Base-by-base conservation (phyloP, 2,797 vertebrate species). In the Orientallactaga sibirica region DNA sequence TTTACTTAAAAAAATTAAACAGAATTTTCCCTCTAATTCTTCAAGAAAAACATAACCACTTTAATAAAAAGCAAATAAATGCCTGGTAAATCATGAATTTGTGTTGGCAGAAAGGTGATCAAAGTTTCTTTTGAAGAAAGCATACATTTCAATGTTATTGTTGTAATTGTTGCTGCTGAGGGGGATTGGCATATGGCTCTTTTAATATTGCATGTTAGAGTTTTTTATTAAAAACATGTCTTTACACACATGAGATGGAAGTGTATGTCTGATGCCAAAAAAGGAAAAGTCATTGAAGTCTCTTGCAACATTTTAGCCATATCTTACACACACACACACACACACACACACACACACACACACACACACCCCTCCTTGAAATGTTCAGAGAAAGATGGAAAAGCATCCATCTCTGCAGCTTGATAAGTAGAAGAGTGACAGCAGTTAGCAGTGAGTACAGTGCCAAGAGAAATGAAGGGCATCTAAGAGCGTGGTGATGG, bases 201-300 rank as follows among this genome's bases (percentile, higher is more conserved):
- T 89, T 92, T 96, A 88, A 95, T 92, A 92, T 75, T 94, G 85
- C 86, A 84, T 64, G 85, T 91, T 90, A 58, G 33, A 91, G 41
- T 78, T 95, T 48, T 92, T 95, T 68, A 70, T 22, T 37, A 77
- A 93, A 68, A 83, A 78, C 61, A 8, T 33, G 78, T 81, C 70
- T 78, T 96, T 89, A 80, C 62, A 88, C 58, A 43, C 67, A 73
- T 68, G 48, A 74, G 87, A 78, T 74, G 61, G 61, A 15, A 81
- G 58, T 78, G 29, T 81, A 37, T 81, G 73, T 85, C 37, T 55
- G 75, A 88, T 41, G 48, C n/a, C 82, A 87, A 77, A 37, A 90
- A 94, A 68, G 78, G 93, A 92, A 88, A 78, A 84, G n/a, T 62
- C 58, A 64, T 27, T 75, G 27, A 37, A 77, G 4, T 82, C 84